phyloP scores from a whole-genome alignment of 1,140 invertebrate species.

The Atta texana region DNA sequence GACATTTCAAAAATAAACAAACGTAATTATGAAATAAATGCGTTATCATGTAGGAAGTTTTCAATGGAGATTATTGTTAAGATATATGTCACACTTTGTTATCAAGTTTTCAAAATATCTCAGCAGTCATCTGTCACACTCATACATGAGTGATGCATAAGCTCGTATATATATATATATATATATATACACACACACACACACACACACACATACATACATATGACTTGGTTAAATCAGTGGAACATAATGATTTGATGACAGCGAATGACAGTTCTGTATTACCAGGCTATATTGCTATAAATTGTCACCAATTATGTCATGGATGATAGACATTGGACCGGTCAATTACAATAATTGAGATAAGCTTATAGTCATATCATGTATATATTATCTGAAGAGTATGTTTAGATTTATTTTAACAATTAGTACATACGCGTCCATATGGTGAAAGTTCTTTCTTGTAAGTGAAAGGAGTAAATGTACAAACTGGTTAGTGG shows the following conservation, averaged over 20 bases:
- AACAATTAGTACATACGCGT: slow-evolving; percentile 16
- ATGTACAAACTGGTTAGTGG: background rate
- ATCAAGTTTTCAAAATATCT: slow-evolving; percentile 15
- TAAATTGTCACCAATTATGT: slow-evolving; percentile 1
- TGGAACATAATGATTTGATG: background rate
- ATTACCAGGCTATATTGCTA: background rate
- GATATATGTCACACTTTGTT: background rate
- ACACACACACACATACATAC: too few relatives aligned
- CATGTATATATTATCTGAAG: background rate
- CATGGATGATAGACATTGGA: slow-evolving; percentile 18
- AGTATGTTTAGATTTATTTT: background rate
- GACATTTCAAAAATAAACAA: background rate
- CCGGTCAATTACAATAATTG: background rate
- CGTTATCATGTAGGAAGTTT: background rate
- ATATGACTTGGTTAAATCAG: background rate
- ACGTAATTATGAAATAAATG: background rate
- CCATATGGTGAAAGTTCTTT: slow-evolving; percentile 27
- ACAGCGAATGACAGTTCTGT: background rate
- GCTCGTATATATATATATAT: too few relatives aligned
- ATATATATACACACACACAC: too few relatives aligned
- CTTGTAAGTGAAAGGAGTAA: background rate
- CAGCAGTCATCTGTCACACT: slow-evolving; percentile 9
- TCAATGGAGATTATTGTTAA: background rate
- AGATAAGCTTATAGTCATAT: background rate
- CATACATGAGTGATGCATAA: background rate